phyloP scores from a whole-genome alignment of 2,888 invertebrate genomes.

The Cynaeus angustus region DNA sequence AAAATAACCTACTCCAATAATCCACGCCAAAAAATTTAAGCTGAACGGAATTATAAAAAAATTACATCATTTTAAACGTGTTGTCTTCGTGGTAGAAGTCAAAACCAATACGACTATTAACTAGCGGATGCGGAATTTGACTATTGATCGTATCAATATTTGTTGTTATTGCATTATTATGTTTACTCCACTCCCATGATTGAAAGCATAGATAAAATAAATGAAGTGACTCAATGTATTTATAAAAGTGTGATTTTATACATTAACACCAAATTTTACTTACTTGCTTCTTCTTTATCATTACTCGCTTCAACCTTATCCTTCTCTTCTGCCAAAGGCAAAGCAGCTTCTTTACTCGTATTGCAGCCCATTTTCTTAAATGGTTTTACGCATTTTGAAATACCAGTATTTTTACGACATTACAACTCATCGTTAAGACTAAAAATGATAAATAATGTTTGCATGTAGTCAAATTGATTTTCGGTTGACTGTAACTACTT shows the following conservation, averaged over 20 bases:
- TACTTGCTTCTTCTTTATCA: conserved; percentile 35
- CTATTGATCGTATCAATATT: no score
- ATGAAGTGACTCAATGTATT: no score
- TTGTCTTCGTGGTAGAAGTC: no score
- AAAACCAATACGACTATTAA: no score
- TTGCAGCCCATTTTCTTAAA: conserved; percentile 75
- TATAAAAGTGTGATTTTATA: no score
- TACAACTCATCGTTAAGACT: conserved; percentile 3
- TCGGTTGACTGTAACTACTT: conserved; percentile 7
- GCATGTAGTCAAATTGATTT: conserved; percentile 26
- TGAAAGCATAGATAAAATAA: no score
- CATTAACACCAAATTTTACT: conserved; percentile 13
- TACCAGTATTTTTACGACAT: neutral
- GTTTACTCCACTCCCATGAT: no score
- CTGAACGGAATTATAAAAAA: neutral
- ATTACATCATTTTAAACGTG: no score
- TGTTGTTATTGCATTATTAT: no score
- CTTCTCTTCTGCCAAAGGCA: conserved; percentile 66
- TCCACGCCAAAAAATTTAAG: neutral
- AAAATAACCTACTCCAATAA: neutral
- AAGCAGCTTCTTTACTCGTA: conserved; percentile 74
- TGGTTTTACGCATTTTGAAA: neutral
- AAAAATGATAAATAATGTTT: conserved; percentile 19
- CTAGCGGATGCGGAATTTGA: no score
- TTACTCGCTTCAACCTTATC: conserved; percentile 54